Percentiles rank a stretch among this genome's conserved stretches.
These are phyloP conservation scores for Andrena camellia DNA, from an alignment of 2,888 invertebrate genomes.

Conservation along the genomic window DNA sequence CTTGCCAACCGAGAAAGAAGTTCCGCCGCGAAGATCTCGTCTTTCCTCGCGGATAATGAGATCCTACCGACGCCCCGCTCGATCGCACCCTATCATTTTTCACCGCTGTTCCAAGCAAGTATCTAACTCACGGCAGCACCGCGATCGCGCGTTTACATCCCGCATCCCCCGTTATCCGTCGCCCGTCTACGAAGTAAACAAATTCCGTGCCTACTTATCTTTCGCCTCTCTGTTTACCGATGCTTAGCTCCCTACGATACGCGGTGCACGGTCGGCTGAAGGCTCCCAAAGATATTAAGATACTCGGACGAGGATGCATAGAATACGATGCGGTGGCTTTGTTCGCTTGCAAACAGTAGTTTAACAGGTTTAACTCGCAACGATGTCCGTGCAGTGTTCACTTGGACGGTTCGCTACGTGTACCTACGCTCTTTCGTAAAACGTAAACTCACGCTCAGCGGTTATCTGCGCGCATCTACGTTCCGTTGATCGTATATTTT, in stretches of 20 bases:
- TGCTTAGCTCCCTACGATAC: background rate
- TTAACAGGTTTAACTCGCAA: too few relatives aligned
- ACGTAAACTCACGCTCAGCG: too few relatives aligned
- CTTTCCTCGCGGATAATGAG: conserved; percentile 65
- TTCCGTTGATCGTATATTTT: background rate
- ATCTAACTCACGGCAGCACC: conserved; percentile 10
- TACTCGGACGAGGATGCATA: too few relatives aligned
- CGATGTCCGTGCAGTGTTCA: too few relatives aligned
- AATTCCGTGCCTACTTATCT: conserved; percentile 27
- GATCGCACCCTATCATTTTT: conserved; percentile 56
- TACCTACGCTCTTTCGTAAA: too few relatives aligned
- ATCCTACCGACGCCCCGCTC: conserved; percentile 43
- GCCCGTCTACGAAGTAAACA: conserved; percentile 16
- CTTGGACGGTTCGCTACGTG: too few relatives aligned
- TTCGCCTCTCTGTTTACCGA: background rate
- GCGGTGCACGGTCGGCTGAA: background rate
- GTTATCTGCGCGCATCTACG: too few relatives aligned
- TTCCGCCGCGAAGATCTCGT: conserved; percentile 54
- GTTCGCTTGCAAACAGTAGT: too few relatives aligned
- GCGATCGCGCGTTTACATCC: conserved; percentile 31
- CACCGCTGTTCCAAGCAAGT: conserved; percentile 45
- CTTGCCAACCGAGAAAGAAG: conserved; percentile 47
- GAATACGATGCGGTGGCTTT: too few relatives aligned
- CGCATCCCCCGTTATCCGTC: conserved; percentile 9
- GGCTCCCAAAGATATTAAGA: too few relatives aligned